phyloP scores from a whole-genome alignment of 2,797 vertebrate genomes.

The Fratercula arctica region DNA sequence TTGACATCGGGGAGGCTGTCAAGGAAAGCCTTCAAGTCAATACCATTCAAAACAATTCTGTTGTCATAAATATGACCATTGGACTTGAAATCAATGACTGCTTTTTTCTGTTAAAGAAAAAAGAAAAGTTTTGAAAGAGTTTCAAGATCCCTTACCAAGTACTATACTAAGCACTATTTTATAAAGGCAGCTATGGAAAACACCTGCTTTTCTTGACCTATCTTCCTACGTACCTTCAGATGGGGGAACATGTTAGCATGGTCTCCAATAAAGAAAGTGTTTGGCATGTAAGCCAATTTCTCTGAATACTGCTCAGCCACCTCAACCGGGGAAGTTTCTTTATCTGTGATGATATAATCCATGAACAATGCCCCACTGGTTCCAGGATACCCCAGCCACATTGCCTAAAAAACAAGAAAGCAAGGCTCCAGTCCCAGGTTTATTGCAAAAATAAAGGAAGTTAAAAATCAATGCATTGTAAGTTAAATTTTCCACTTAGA shows the following conservation, averaged over 20 bases:
- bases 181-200: not conserved
- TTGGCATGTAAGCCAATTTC: slow-evolving; percentile 97
- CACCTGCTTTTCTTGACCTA: not conserved
- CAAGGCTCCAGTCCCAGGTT: not conserved
- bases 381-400: slow-evolving; percentile 99
- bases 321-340: slow-evolving; percentile 94
- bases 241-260: slow-evolving; percentile 99
- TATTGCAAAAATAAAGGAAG: not conserved
- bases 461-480: not conserved
- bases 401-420: slow-evolving; percentile 79
- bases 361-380: slow-evolving; percentile 98
- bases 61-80: slow-evolving; percentile 99
- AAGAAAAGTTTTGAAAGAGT: not conserved
- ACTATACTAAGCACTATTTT: not conserved
- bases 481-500: not conserved
- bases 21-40: slow-evolving; percentile 97
- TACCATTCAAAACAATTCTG: slow-evolving; percentile 96
- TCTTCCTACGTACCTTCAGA: slow-evolving; percentile 85
- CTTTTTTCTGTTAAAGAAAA: slow-evolving; percentile 88
- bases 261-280: slow-evolving; percentile 98
- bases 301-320: slow-evolving; percentile 97
- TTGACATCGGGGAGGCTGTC: slow-evolving; percentile 98
- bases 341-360: slow-evolving; percentile 97
- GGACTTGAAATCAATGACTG: slow-evolving; percentile 98
- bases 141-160: not conserved